Conservation (phyloP, 2,113 vertebrate species). For the Mustela lutreola region DNA sequence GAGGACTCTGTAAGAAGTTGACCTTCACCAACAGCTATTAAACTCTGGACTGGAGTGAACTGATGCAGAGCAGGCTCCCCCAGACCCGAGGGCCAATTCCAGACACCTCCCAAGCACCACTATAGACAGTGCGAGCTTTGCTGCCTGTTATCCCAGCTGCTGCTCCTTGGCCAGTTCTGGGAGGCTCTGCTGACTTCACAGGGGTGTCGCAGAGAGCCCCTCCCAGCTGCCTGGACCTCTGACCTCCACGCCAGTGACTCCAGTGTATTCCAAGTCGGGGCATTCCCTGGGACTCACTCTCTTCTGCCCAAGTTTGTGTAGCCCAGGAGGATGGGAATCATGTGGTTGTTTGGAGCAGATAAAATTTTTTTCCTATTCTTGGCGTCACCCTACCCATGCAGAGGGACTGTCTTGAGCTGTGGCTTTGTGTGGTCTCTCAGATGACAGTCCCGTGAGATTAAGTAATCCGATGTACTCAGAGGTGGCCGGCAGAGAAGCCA, state of each 20-base stretch:
- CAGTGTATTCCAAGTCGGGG: not conserved
- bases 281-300: not conserved
- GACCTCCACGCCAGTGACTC: rapidly evolving
- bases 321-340: not conserved
- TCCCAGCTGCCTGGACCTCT: not conserved
- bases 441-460: rapidly evolving
- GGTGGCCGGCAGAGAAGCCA: not conserved
- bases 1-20: not conserved
- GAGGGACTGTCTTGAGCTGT: not conserved
- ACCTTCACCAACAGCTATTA: rapidly evolving
- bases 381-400: rapidly evolving
- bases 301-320: not conserved
- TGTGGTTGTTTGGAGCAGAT: not conserved
- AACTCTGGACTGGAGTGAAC: no score
- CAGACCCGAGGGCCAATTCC: rapidly evolving
- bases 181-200: not conserved
- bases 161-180: not conserved
- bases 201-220: rapidly evolving
- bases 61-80: no score
- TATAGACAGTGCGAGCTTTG: no score
- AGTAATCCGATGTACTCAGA: no score
- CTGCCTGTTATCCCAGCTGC: no score
- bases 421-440: not conserved
- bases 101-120: rapidly evolving
- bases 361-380: not conserved